These are phyloP conservation scores for Bilobella aurantiaca DNA, from an alignment of 1,140 invertebrate species.

Conservation along the genomic window DNA sequence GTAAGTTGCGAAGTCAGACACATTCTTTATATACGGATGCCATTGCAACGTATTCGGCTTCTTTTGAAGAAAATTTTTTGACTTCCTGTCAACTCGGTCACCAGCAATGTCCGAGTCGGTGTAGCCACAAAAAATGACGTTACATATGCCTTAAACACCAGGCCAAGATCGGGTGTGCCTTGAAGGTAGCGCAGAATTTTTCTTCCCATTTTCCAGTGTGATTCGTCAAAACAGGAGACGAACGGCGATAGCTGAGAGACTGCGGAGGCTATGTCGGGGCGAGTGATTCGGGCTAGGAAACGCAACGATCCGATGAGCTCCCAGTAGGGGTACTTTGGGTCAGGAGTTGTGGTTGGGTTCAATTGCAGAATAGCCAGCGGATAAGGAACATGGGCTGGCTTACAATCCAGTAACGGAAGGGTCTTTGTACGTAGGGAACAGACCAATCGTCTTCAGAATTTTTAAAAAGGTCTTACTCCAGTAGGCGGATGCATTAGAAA, in stretches of 20 bases:
- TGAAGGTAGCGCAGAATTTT: conserved; percentile 40
- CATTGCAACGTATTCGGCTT: conserved; percentile 37
- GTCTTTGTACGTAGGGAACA: conserved; percentile 38
- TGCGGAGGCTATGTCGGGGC: conserved; percentile 41
- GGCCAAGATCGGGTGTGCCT: conserved; percentile 29
- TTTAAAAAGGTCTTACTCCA: conserved; percentile 26
- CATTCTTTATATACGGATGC: conserved; percentile 28
- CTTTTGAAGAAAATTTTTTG: conserved; percentile 37
- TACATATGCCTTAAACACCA: conserved; percentile 6
- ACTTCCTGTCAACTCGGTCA: conserved; percentile 21
- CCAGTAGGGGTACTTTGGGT: conserved; percentile 32
- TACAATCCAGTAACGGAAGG: conserved; percentile 35
- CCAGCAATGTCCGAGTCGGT: conserved; percentile 36
- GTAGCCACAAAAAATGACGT: conserved; percentile 19
- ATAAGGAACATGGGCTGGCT: conserved; percentile 34
- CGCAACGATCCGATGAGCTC: conserved; percentile 39
- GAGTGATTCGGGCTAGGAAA: conserved; percentile 39
- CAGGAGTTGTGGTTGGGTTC: conserved; percentile 3
- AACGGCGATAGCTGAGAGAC: conserved; percentile 38
- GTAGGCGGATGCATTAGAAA: no score
- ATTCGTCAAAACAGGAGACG: conserved; percentile 35
- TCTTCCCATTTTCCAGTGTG: conserved; percentile 39
- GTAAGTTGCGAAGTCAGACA: conserved; percentile 35
- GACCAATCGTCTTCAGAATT: conserved; percentile 37
- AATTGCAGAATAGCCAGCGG: conserved; percentile 34